Base-by-base conservation (phyloP, 92 coral and sea anemone genomes). In the Phenganax subtilis region DNA sequence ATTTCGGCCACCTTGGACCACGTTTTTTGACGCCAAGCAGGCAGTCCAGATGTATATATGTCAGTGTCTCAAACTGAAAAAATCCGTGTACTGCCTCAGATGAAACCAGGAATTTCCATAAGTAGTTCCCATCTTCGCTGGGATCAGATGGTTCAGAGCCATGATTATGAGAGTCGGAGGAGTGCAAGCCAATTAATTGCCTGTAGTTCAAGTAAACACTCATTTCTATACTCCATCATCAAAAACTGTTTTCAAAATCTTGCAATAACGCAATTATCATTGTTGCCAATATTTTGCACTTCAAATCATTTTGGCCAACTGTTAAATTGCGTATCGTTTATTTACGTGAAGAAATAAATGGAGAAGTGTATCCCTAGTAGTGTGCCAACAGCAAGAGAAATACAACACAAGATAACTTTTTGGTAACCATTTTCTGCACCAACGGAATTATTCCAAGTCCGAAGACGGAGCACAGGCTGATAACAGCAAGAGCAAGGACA, bases 261-360 rank as follows among this genome's bases (percentile, higher is more conserved):
- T 37, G 47, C 47, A 37, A 37, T 4, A 37, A 37, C 47, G 47
- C n/a, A n/a, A 1, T 37, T 37, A 4, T 37, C 47, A 4, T 4
- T 37, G 2, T 37, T 37, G 47, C 47, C 47, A 37, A 37, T 37
- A 1, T 37, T 37, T 37, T 37, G 2, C 4, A 4, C 47, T 37
- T 37, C 47, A 37, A 37, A 37, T 37, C 47, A 37, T 1, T 1
- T 37, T 37, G 47, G 4, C 4, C 47, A 37, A 37, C 47, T 4
- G 1, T 37, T 37, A 4, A 37, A 37, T 37, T 37, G 47, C 47
- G 47, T 37, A 37, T 37, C 1, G 1, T 37, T 37, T 15, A 73
- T 96, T 81, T 86, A 93, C 97, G 81, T 91, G 96, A 17, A 96
- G 97, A 62, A 93, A 63, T 10, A 93, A 88, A 88, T 93, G 97